Evolutionary conservation across 1,140 invertebrate genomes (phyloP).

Genomic region (Thaumatotibia leucotreta): DNA sequence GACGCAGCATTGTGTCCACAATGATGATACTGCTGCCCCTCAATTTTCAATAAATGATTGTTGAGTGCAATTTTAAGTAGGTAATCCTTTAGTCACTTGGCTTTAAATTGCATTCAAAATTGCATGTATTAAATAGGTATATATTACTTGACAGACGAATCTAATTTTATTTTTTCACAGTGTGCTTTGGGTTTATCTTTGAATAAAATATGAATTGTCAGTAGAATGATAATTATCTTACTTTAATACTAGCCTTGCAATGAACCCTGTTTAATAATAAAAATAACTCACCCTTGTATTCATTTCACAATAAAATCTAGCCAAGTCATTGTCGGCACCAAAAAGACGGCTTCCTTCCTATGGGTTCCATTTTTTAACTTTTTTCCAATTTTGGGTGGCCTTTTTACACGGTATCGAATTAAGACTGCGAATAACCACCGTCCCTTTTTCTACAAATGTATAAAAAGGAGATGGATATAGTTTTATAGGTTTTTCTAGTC

Average conservation of each 20-base stretch:
- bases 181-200: too few relatives aligned
- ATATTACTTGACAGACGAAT: too few relatives aligned
- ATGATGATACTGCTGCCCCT: too few relatives aligned
- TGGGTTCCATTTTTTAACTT: slow-evolving; percentile 25
- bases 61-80: too few relatives aligned
- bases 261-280: neutral
- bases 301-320: slow-evolving; percentile 30
- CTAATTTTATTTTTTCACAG: too few relatives aligned
- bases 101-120: too few relatives aligned
- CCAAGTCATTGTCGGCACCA: slow-evolving; percentile 56
- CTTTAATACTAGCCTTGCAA: neutral
- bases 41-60: too few relatives aligned
- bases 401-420: slow-evolving; percentile 27
- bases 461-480: slow-evolving; percentile 26
- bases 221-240: too few relatives aligned
- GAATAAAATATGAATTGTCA: too few relatives aligned
- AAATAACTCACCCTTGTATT: slow-evolving; percentile 24
- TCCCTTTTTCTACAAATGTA: slow-evolving; percentile 17
- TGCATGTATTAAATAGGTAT: too few relatives aligned
- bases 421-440: slow-evolving; percentile 19
- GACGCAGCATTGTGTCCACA: too few relatives aligned
- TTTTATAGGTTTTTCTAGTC: slow-evolving; percentile 29
- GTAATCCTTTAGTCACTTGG: too few relatives aligned
- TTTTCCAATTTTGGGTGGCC: slow-evolving; percentile 38
- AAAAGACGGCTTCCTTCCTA: slow-evolving; percentile 51